phyloP scores from a whole-genome alignment of 2,888 invertebrate genomes.

The Oegoconia quadripuncta region DNA sequence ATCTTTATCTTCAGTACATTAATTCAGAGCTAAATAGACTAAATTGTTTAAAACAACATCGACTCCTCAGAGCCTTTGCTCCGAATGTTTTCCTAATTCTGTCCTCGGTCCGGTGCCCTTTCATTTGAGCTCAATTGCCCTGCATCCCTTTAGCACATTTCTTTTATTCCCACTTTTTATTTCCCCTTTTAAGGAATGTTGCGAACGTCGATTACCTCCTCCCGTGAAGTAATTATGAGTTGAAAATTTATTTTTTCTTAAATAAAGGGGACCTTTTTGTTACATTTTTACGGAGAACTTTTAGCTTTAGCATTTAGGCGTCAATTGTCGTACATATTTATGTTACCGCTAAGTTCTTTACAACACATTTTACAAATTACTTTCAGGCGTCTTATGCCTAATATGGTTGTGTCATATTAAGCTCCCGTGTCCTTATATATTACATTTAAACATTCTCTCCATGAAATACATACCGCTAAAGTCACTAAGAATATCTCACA shows the following conservation, averaged over 20 bases:
- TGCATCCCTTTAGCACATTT: slow-evolving; percentile 69
- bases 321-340: not conserved
- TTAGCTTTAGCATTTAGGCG: slow-evolving; percentile 3
- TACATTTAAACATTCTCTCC: too few species aligned
- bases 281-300: slow-evolving; percentile 4
- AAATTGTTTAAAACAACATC: slow-evolving; percentile 11
- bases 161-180: slow-evolving; percentile 64
- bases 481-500: too few species aligned
- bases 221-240: slow-evolving; percentile 53
- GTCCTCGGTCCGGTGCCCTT: slow-evolving; percentile 61
- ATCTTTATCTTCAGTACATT: too few species aligned
- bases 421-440: too few species aligned
- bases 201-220: slow-evolving; percentile 39
- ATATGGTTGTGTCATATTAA: too few species aligned
- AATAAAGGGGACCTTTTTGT: slow-evolving; percentile 28
- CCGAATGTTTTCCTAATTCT: slow-evolving; percentile 63
- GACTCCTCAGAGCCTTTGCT: slow-evolving; percentile 31
- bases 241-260: slow-evolving; percentile 41
- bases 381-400: not conserved
- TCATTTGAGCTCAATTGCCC: slow-evolving; percentile 69
- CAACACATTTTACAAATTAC: not conserved
- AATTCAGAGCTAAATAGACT: too few species aligned
- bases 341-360: not conserved
- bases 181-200: slow-evolving; percentile 55
- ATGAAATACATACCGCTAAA: too few species aligned